Percentiles rank a stretch among this genome's conserved stretches.
phyloP scores from a whole-genome alignment of 2,797 vertebrate species.

The Octomys mimax region DNA sequence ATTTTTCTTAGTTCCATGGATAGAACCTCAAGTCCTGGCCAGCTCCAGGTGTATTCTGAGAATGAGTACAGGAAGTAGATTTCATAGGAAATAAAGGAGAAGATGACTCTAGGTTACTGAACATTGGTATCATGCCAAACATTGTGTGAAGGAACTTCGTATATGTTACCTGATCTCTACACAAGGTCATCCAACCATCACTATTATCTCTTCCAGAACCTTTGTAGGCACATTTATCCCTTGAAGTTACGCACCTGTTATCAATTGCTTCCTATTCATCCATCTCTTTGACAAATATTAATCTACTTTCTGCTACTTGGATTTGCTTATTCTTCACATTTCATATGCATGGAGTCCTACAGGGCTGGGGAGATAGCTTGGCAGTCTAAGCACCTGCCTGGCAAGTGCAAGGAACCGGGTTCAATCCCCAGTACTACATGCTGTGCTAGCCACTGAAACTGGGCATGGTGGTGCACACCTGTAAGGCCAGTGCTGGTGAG shows the following conservation, averaged over 20 bases:
- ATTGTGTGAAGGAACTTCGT: background rate
- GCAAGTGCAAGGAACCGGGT: no score
- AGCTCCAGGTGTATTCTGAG: slow-evolving; percentile 23
- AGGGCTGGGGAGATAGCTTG: no score
- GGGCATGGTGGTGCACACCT: no score
- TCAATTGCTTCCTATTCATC: background rate
- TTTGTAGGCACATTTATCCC: background rate
- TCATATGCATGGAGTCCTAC: background rate
- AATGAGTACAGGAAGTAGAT: slow-evolving; percentile 14
- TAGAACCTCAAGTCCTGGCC: slow-evolving; percentile 13
- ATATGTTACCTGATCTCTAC: background rate
- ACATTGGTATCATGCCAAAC: background rate
- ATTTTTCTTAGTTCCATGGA: slow-evolving; percentile 41
- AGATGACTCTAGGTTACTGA: background rate
- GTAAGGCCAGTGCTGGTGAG: no score
- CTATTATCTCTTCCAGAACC: background rate
- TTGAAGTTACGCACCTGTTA: background rate
- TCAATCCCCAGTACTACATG: no score
- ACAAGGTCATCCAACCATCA: background rate
- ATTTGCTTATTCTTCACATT: background rate
- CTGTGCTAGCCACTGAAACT: no score
- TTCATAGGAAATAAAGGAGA: slow-evolving; percentile 37
- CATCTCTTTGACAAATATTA: background rate
- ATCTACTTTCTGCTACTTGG: background rate
- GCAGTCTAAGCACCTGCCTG: no score